A percentile compares a stretch with the other conserved stretches of the same genome.
These are phyloP conservation scores for Campaea margaritaria DNA, from an alignment of 2,888 invertebrate genomes.

Conservation along the genomic window DNA sequence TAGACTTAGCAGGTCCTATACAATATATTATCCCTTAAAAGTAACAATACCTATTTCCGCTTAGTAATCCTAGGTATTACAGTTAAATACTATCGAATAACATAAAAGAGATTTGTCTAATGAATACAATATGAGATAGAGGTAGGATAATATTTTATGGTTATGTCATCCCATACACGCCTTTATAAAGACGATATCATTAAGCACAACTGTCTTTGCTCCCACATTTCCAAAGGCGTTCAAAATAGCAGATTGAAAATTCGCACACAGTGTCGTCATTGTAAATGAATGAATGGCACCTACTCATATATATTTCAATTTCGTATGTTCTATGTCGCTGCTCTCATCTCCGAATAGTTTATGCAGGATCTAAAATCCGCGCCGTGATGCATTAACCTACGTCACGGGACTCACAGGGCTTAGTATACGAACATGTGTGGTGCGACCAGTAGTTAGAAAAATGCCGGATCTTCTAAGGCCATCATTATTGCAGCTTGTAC, in stretches of 20 bases:
- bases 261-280: slow-evolving; percentile 21
- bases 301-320: slow-evolving; percentile 11
- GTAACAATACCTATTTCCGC: too few species aligned
- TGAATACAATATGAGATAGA: too few species aligned
- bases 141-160: too few species aligned
- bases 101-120: too few species aligned
- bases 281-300: slow-evolving; percentile 28
- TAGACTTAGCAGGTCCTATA: too few species aligned
- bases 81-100: too few species aligned
- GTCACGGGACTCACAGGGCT: slow-evolving; percentile 70
- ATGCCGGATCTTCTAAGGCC: neutral
- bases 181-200: slow-evolving; percentile 1
- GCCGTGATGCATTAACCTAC: slow-evolving; percentile 73
- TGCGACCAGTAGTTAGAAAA: slow-evolving; percentile 36
- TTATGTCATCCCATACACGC: too few species aligned
- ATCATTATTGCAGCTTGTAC: neutral
- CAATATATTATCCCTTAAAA: too few species aligned
- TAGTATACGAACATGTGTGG: slow-evolving; percentile 55
- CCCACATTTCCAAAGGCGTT: slow-evolving; percentile 12
- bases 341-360: slow-evolving; percentile 71
- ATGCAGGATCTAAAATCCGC: slow-evolving; percentile 71
- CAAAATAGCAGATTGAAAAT: slow-evolving; percentile 5
- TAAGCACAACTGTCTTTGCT: slow-evolving; percentile 10
- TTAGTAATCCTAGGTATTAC: too few species aligned
- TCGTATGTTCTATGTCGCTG: slow-evolving; percentile 31